phyloP scores from a whole-genome alignment of 2,888 invertebrate genomes.

The Heliconius erato region DNA sequence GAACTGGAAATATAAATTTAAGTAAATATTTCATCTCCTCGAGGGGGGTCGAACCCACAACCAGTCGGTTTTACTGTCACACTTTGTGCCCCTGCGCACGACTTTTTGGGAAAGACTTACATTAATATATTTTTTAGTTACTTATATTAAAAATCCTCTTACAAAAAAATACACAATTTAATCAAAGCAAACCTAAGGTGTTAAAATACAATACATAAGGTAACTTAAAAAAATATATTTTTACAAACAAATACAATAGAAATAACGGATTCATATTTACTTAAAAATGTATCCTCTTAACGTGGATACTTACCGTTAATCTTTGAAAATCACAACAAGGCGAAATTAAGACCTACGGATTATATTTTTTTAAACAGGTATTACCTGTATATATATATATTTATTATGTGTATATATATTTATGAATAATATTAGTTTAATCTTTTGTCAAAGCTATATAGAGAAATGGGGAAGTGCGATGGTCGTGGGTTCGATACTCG shows the following conservation, averaged over 20 bases:
- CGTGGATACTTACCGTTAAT: constrained; percentile 12
- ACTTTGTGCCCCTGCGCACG: too few species aligned
- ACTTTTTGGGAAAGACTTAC: too few species aligned
- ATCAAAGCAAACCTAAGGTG: not conserved
- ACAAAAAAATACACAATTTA: not conserved
- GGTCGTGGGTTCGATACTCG: too few species aligned
- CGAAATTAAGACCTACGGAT: not conserved
- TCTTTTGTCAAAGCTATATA: not conserved
- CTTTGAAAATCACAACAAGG: constrained; percentile 7
- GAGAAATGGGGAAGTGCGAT: too few species aligned
- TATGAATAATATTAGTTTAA: constrained; percentile 2
- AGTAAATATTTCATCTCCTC: too few species aligned
- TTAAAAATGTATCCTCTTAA: constrained; percentile 22
- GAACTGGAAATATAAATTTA: too few species aligned
- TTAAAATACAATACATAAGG: not conserved
- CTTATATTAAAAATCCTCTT: not conserved
- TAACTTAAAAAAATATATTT: not conserved
- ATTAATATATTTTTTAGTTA: too few species aligned
- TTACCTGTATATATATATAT: too few species aligned
- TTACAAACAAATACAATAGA: not conserved
- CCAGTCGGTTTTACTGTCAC: too few species aligned
- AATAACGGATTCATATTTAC: constrained; percentile 5
- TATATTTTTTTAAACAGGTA: constrained; percentile 2
- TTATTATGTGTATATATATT: not conserved
- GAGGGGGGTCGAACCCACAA: too few species aligned